Evolutionary conservation across 2,113 vertebrate species (phyloP).

Genomic region (Synodontis membranacea): DNA sequence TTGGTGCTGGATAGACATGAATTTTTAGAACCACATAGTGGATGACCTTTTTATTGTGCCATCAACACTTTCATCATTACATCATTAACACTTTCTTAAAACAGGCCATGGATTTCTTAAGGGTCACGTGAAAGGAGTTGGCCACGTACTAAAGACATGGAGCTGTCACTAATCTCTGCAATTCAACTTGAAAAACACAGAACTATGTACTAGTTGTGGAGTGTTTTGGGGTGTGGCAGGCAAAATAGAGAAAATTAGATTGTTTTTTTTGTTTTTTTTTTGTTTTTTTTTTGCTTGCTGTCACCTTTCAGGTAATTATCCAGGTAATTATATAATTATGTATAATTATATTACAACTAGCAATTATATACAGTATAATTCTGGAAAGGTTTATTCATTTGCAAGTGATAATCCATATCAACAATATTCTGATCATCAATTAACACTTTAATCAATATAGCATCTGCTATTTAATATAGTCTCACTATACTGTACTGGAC

Average conservation of each 20-base stretch:
- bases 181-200: not conserved
- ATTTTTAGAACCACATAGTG: not conserved
- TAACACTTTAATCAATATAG: not conserved
- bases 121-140: not conserved
- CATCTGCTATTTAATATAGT: not conserved
- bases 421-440: not conserved
- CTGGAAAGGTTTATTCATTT: not conserved
- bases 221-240: not conserved
- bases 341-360: too few species aligned
- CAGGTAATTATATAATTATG: not conserved
- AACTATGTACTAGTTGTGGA: not conserved
- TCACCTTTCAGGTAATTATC: not conserved
- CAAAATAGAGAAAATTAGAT: not conserved
- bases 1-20: not conserved
- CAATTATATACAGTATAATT: not conserved
- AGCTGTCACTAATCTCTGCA: not conserved
- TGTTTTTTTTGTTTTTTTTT: too few species aligned
- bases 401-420: not conserved
- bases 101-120: not conserved
- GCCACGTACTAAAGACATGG: not conserved
- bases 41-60: not conserved
- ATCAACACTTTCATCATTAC: slow-evolving; percentile 8
- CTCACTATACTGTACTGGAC: not conserved
- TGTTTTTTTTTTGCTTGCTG: not conserved
- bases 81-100: slow-evolving; percentile 7